phyloP scores from a whole-genome alignment of 2,797 vertebrate species.

The Tiaroga cobitis region DNA sequence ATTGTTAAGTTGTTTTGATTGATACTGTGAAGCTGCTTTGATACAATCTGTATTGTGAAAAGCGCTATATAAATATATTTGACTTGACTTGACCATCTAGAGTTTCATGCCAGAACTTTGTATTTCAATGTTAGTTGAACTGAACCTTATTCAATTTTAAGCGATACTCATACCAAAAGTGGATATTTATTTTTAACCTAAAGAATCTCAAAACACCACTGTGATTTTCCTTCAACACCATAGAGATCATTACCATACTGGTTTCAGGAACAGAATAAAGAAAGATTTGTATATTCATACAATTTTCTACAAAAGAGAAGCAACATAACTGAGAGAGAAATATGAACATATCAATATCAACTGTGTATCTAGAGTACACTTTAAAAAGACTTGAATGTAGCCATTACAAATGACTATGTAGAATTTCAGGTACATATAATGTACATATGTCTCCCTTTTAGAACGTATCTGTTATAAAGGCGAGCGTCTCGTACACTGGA shows the following conservation, averaged over 20 bases:
- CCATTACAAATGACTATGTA: constrained; percentile 1
- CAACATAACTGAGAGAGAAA: background rate
- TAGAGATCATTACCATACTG: background rate
- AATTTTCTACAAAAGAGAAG: constrained; percentile 10
- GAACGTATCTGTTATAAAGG: background rate
- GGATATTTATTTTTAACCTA: constrained; percentile 35
- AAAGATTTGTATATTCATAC: background rate
- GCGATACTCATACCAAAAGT: background rate
- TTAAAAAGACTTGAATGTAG: background rate
- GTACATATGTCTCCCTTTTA: constrained; percentile 5
- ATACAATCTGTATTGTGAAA: too few species aligned
- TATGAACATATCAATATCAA: too few species aligned
- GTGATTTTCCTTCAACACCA: constrained; percentile 22
- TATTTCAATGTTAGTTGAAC: background rate
- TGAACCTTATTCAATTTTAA: background rate
- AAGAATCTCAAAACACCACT: constrained; percentile 2
- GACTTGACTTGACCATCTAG: too few species aligned
- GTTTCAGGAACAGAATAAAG: constrained; percentile 23
- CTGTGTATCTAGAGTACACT: background rate
- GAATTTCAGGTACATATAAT: constrained; percentile 34
- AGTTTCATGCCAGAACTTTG: too few species aligned
- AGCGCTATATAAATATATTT: too few species aligned
- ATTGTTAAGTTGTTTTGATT: too few species aligned
- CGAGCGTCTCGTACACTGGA: background rate
- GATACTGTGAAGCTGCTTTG: too few species aligned